Base-by-base conservation (phyloP, 2,797 vertebrate genomes). In the Pipistrellus nathusii region DNA sequence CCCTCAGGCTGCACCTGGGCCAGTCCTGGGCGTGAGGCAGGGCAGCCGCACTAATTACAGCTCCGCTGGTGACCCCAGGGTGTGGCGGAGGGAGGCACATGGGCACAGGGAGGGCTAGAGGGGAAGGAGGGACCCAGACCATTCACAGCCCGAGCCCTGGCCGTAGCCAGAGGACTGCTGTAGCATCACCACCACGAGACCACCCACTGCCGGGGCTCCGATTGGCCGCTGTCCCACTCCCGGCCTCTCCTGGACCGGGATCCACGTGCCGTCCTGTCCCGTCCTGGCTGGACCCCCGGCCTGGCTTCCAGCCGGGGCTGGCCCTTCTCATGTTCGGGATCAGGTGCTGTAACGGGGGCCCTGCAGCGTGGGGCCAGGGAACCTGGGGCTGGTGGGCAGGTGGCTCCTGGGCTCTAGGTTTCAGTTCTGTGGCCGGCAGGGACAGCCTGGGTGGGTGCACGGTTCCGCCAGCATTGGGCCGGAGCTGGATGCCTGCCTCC, bases 231-330 rank as follows among this genome's bases (percentile, higher is more conserved):
- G 20, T 8, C 9, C 0, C 17, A 1, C 15, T 44, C 3, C 21
- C 2, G 1, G 8, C 2, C 3, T 32, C 11, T 13, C n/a, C 0
- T 0, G 6, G 18, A 1, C 25, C 5, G 0, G 8, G 14, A 1
- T 20, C 14, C 0, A 1, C 18, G 53, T 55, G 53, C 53, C 20
- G 53, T 55, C 53, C 20, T 17, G 0, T 21, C 53, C 20, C 51
- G 0, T 21, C 53, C 53, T 55, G 53, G 53, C 53, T 55, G 38
- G 38, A 41, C 38, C 38, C 51, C 20, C 17, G 0, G 8, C 20
- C 53, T 55, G 53, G 53, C 53, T 55, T 8, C 41, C 15, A 17
- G 32, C 9, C 8, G 7, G 57, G 35, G 17, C 57, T 18, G 30
- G 23, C 35, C 62, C 0, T 12, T 2, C 38, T 18, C 14, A 0